Evolutionary conservation across 2,888 invertebrate species (phyloP).

Genomic region (Idaea dimidiata): DNA sequence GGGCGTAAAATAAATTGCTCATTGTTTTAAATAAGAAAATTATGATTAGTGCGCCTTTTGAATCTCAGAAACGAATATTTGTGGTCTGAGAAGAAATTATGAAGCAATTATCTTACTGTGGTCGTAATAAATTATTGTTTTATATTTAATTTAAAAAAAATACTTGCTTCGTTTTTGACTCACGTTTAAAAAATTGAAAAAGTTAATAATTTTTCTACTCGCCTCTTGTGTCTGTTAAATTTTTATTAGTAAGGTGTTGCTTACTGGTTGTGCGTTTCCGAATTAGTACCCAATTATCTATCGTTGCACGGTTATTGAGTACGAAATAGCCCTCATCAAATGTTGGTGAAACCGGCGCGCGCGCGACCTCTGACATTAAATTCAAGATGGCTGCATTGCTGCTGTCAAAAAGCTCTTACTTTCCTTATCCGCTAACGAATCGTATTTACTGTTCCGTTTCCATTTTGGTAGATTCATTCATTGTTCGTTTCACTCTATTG

Average conservation of each 20-base stretch:
- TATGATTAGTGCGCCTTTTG: conserved; percentile 16
- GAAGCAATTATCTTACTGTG: conserved; percentile 1
- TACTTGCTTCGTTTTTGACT: not conserved
- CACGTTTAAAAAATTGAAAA: not conserved
- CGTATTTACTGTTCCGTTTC: conserved; percentile 49
- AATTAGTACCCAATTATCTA: conserved; percentile 52
- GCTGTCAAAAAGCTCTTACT: conserved; percentile 73
- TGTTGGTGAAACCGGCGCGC: conserved; percentile 63
- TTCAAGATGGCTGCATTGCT: conserved; percentile 65
- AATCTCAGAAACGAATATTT: conserved; percentile 14
- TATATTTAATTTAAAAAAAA: not conserved
- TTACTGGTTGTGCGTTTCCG: conserved; percentile 11
- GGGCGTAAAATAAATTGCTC: conserved; percentile 47
- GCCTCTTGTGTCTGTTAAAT: not conserved
- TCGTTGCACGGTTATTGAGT: conserved; percentile 41
- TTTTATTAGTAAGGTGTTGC: not conserved
- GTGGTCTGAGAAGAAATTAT: conserved; percentile 13
- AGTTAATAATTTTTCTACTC: not conserved
- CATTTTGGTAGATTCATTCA: conserved; percentile 48
- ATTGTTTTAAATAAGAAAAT: conserved; percentile 25
- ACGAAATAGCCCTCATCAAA: conserved; percentile 59
- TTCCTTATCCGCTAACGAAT: conserved; percentile 65
- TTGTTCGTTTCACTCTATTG: conserved; percentile 42
- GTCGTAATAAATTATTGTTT: not conserved
- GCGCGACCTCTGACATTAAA: conserved; percentile 68